These are phyloP conservation scores for Drosophila repleta DNA, from an alignment of 1,140 invertebrate genomes.

Conservation along the genomic window DNA sequence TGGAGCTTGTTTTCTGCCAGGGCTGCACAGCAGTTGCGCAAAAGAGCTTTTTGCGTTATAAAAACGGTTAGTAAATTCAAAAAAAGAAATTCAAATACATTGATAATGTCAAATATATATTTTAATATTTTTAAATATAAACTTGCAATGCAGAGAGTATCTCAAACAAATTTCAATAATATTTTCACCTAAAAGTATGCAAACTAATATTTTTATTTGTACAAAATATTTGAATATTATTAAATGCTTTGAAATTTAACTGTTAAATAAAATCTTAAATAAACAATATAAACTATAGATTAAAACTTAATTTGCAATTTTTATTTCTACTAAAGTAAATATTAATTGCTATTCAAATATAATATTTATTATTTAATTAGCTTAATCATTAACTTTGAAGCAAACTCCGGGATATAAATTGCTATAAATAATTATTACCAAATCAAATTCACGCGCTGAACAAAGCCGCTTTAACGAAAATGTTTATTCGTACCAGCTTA, in stretches of 20 bases:
- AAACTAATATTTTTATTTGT: not conserved
- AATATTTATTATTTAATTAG: not conserved
- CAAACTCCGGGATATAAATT: not conserved
- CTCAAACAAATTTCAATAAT: too few relatives aligned
- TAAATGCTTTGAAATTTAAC: not conserved
- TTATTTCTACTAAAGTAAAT: not conserved
- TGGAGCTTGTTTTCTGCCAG: not conserved
- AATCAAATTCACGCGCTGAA: slow-evolving; percentile 51
- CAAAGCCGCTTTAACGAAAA: slow-evolving; percentile 38
- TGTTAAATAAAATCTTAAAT: too few relatives aligned
- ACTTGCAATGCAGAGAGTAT: not conserved
- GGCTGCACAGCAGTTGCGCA: not conserved
- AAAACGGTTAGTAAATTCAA: not conserved
- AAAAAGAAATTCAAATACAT: not conserved
- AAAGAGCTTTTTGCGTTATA: not conserved
- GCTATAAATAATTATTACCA: slow-evolving; percentile 38
- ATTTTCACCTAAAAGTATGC: slow-evolving; percentile 2
- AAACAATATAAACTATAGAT: too few relatives aligned
- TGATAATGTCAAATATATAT: not conserved
- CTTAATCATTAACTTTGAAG: not conserved
- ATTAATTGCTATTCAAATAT: not conserved
- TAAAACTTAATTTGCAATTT: too few relatives aligned
- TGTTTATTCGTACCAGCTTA: slow-evolving; percentile 6
- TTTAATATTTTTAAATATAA: not conserved
- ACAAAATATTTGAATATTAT: not conserved